These are phyloP conservation scores for Meteorus colon DNA, from an alignment of 2,888 invertebrate species.

Conservation along the genomic window DNA sequence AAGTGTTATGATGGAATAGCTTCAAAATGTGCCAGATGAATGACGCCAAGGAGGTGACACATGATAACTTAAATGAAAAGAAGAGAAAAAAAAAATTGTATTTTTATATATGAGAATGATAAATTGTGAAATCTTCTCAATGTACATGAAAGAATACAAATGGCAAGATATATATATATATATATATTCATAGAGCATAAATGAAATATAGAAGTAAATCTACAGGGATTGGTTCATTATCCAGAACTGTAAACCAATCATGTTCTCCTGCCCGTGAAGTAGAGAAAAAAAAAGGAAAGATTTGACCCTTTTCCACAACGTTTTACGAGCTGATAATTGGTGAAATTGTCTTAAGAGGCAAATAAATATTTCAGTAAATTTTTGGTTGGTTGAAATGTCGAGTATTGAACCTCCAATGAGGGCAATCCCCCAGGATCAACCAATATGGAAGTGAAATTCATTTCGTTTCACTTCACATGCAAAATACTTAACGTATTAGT, in stretches of 20 bases:
- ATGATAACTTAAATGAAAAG: conserved; percentile 19
- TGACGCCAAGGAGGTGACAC: conserved; percentile 11
- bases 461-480: background rate
- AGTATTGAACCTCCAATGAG: conserved; percentile 31
- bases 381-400: conserved; percentile 33
- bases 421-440: conserved; percentile 3
- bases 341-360: conserved; percentile 36
- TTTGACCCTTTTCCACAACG: conserved; percentile 12
- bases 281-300: background rate
- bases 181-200: background rate
- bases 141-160: background rate
- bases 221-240: conserved; percentile 14
- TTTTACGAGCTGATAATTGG: conserved; percentile 35
- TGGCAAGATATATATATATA: background rate
- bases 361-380: conserved; percentile 22
- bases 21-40: conserved; percentile 34
- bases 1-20: conserved; percentile 31
- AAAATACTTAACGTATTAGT: conserved; percentile 35
- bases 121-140: background rate
- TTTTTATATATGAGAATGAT: conserved; percentile 8
- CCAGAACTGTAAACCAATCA: conserved; percentile 10
- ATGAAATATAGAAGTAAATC: background rate
- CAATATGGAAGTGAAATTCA: conserved; percentile 34
- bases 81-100: conserved; percentile 32
- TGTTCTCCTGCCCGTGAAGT: background rate